Percentiles rank a stretch among this genome's conserved stretches.
Conservation (phyloP, 2,113 vertebrate species). For the Regulus satrapa region DNA sequence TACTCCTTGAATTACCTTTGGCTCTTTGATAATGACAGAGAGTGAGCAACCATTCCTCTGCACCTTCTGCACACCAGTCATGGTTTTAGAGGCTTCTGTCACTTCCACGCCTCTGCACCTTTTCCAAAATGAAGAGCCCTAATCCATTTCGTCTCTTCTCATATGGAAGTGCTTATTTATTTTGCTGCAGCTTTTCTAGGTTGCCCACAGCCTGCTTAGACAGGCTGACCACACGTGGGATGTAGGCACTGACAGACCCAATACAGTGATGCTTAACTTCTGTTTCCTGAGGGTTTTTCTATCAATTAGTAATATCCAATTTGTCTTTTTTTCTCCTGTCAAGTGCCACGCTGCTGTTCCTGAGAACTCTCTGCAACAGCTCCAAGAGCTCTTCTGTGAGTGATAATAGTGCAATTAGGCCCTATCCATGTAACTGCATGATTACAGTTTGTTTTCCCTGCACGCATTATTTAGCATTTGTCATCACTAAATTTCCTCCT, state of each 20-base stretch:
- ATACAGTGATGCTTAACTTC: background rate
- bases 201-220: background rate
- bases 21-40: background rate
- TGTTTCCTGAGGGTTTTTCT: background rate
- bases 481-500: background rate
- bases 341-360: background rate
- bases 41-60: background rate
- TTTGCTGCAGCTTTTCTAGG: background rate
- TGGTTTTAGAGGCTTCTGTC: background rate
- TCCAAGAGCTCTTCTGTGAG: slow-evolving; percentile 14
- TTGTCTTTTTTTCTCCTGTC: background rate
- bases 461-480: background rate
- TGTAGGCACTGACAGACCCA: background rate
- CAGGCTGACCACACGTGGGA: background rate
- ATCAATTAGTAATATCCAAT: background rate
- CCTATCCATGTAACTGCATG: slow-evolving; percentile 10
- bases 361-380: background rate
- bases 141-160: background rate
- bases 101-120: background rate
- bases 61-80: background rate
- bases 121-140: background rate
- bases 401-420: slow-evolving; percentile 23
- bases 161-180: fast-evolving
- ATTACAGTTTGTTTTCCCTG: slow-evolving; percentile 11
- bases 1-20: background rate